Conservation (phyloP, 2,797 vertebrate genomes). For the Rhinophrynus dorsalis region DNA sequence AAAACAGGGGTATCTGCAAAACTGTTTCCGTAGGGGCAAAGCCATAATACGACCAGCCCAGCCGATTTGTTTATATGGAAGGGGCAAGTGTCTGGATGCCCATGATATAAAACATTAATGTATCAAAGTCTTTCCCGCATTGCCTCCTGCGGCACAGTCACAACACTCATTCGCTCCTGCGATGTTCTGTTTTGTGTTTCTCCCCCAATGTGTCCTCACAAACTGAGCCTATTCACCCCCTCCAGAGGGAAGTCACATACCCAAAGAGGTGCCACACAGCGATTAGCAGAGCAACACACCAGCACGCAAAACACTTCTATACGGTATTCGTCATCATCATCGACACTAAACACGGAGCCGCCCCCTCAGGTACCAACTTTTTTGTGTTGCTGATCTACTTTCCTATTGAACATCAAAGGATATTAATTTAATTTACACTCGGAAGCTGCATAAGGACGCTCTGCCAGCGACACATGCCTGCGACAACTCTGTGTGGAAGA, state of each 20-base stretch:
- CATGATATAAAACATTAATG: too few species aligned
- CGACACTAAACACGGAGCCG: background rate
- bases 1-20: too few species aligned
- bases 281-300: constrained; percentile 12
- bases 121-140: too few species aligned
- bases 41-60: too few species aligned
- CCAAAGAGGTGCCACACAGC: background rate
- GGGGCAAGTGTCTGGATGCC: too few species aligned
- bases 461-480: constrained; percentile 38
- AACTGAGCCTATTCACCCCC: constrained; percentile 18
- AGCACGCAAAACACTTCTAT: constrained; percentile 1
- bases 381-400: constrained; percentile 13
- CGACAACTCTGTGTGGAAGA: constrained; percentile 14
- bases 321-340: constrained; percentile 28
- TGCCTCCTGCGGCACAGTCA: too few species aligned
- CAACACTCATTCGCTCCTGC: too few species aligned
- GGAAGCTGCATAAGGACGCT: constrained; percentile 17
- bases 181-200: too few species aligned
- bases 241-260: background rate
- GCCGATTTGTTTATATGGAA: too few species aligned
- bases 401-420: constrained; percentile 16
- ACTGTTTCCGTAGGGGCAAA: too few species aligned
- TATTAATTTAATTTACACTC: constrained; percentile 19
- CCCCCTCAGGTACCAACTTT: constrained; percentile 9
- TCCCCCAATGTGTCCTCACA: background rate